Conservation (phyloP, 2,797 vertebrate species). For the Sebastes elongatus region DNA sequence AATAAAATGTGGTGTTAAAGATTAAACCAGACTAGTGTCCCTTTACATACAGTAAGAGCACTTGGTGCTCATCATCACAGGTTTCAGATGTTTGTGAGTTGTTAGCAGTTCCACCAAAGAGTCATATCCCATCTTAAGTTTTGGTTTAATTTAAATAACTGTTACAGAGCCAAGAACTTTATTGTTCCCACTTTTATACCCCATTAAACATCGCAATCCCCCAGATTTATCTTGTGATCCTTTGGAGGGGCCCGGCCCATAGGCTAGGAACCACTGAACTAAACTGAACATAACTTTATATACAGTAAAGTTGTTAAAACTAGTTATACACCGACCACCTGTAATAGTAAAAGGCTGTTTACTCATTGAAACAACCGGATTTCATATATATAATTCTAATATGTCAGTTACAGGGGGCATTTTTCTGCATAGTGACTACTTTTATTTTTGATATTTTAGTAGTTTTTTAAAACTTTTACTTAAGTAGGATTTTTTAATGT, state of each 20-base stretch:
- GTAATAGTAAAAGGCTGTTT: background rate
- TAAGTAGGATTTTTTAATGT: background rate
- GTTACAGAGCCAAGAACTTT: background rate
- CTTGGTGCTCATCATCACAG: background rate
- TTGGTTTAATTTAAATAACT: background rate
- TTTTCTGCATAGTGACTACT: too few species aligned
- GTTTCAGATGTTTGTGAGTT: background rate
- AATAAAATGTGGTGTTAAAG: background rate
- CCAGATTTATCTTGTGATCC: background rate
- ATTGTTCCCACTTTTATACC: background rate
- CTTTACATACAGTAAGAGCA: background rate
- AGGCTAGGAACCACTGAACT: background rate
- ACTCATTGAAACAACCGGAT: background rate
- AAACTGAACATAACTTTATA: background rate
- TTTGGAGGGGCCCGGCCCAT: background rate
- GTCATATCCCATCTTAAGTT: too few species aligned
- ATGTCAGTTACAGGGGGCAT: background rate
- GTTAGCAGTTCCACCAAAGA: background rate
- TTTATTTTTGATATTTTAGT: too few species aligned
- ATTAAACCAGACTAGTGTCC: background rate
- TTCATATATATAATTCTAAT: background rate
- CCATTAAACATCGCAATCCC: background rate
- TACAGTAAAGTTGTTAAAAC: background rate
- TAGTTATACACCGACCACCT: background rate
- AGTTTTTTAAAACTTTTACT: background rate